Conservation (phyloP, 1,140 invertebrate genomes). For the Drosophila persimilis region DNA sequence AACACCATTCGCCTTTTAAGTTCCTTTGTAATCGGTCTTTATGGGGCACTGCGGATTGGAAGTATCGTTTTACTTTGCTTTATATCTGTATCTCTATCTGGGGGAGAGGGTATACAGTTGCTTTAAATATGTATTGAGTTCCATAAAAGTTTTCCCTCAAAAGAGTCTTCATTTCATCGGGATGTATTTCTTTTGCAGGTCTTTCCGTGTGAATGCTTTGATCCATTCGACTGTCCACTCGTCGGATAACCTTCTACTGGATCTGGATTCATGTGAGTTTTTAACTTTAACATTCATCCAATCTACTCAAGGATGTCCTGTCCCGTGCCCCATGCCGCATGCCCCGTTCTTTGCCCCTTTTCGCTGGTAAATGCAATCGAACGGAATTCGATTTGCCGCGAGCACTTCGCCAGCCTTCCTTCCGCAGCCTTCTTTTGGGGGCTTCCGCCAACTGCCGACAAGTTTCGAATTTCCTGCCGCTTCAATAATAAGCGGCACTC, state of each 20-base stretch:
- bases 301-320: conserved; percentile 1
- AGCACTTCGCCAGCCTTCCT: conserved; percentile 18
- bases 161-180: too few relatives aligned
- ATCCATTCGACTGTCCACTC: conserved; percentile 1
- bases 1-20: background rate
- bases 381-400: conserved; percentile 67
- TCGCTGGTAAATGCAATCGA: conserved; percentile 49
- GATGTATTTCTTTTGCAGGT: background rate
- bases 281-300: conserved; percentile 21
- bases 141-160: too few relatives aligned
- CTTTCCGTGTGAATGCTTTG: conserved; percentile 7
- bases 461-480: conserved; percentile 76
- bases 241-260: background rate
- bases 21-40: too few relatives aligned
- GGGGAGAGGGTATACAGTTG: too few relatives aligned
- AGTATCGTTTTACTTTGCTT: too few relatives aligned
- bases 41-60: too few relatives aligned
- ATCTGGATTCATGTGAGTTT: background rate
- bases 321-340: background rate
- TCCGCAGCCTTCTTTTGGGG: background rate
- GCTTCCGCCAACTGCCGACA: conserved; percentile 54
- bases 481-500: conserved; percentile 54
- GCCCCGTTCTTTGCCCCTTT: background rate
- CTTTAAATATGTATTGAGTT: too few relatives aligned
- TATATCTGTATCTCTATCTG: too few relatives aligned